Conservation (phyloP, 2,113 vertebrate genomes). For the Rhabdomys dilectus region DNA sequence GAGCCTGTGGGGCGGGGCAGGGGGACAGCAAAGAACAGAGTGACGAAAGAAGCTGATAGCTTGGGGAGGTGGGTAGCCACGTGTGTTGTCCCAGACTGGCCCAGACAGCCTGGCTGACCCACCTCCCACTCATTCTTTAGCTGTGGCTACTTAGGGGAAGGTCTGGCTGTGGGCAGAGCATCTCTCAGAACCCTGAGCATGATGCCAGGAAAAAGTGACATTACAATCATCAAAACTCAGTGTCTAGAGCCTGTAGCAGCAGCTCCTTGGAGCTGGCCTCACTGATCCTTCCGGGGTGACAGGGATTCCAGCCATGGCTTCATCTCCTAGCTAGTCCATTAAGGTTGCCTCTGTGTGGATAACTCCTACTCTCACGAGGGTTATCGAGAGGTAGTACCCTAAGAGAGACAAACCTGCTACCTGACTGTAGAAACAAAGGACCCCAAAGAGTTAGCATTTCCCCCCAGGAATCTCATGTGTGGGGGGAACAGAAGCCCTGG, state of each 20-base stretch:
- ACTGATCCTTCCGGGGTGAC: not conserved
- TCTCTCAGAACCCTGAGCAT: not conserved
- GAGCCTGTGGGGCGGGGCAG: not conserved
- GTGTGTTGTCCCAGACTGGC: not conserved
- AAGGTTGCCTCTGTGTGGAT: not conserved
- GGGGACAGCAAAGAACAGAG: not conserved
- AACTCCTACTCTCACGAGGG: not conserved
- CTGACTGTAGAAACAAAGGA: not conserved
- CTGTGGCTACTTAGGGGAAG: not conserved
- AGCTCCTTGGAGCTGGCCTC: not conserved
- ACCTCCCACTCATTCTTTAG: not conserved
- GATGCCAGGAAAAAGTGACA: not conserved
- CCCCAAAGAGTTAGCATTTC: not conserved
- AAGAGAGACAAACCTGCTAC: not conserved
- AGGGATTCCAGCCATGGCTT: too few species aligned
- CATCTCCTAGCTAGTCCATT: not conserved
- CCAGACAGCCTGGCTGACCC: accelerated
- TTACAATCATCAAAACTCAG: accelerated
- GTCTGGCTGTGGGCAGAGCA: accelerated
- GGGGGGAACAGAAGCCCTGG: not conserved
- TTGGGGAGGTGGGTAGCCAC: accelerated
- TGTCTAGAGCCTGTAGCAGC: accelerated
- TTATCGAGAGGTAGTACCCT: not conserved
- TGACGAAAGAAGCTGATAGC: accelerated
- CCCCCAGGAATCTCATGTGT: not conserved